Base-by-base conservation (phyloP, 2,113 vertebrate species). In the Motacilla tschutschensis region DNA sequence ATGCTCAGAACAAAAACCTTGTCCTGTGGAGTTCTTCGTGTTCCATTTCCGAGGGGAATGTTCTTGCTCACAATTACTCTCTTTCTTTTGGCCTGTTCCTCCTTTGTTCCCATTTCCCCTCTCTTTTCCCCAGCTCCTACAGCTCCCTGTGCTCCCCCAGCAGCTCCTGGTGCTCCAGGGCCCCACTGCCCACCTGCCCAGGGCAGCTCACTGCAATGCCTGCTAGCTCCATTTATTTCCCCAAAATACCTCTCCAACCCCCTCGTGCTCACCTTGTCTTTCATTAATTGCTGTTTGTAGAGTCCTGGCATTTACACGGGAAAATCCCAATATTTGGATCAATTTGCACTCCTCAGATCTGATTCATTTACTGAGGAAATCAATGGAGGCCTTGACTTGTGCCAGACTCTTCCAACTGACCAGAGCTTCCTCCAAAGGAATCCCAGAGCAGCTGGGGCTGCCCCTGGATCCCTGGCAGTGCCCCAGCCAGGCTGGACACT, bases 1-100 rank as follows among this genome's bases (percentile, higher is more conserved):
- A 57, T 31, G 80, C 85, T 90, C 65, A 76, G 75, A 93, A 91
- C 83, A 88, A 83, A 87, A 74, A 28, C 8, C 59, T 65, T 28
- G 22, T 47, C 76, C 86, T 79, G 51, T 59, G 62, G 40, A 65
- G 70, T 54, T 95, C 81, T 40, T 38, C 69, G 1, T 83, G 73
- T 83, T 87, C 92, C 73, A 35, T 58, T 85, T 59, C 65, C 12
- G 0, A 17, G 4, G 51, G 74, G 82, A 55, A 76, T 53, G 18
- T 59, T 33, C 90, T 29, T 67, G 35, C 35, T 25, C 2, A 57
- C 41, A 65, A 69, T 82, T 28, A 48, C 0, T 14, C 17, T 35
- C 48, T 55, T 88, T 82, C 82, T 90, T 64, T 24, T 16, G 40
- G 46, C 14, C 41, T 71, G 7, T 60, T 84, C 63, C 55, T 19